These are phyloP conservation scores for Stomatorhinus ivindoensis DNA, from an alignment of 2,113 vertebrate genomes.

Conservation along the genomic window DNA sequence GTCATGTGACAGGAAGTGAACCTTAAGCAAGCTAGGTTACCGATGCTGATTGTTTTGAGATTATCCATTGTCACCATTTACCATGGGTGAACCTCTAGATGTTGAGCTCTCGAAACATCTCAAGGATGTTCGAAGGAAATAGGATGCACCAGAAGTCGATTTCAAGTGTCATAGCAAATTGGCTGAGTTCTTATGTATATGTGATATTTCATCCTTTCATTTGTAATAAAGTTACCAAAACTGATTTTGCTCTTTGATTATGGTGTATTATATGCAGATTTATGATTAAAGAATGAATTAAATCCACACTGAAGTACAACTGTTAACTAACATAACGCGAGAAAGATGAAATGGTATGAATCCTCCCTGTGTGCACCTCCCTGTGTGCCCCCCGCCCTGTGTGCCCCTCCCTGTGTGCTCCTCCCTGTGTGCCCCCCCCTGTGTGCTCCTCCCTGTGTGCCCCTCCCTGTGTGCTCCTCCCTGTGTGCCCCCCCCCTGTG, in stretches of 20 bases:
- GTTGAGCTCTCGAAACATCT: neutral
- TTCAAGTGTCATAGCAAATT: neutral
- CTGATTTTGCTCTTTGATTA: neutral
- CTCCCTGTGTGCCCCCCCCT: no score
- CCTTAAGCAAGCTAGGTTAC: neutral
- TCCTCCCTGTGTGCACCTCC: neutral
- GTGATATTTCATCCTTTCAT: neutral
- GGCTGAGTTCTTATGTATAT: neutral
- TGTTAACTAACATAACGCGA: neutral
- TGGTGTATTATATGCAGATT: neutral
- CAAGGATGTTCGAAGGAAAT: neutral
- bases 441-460: no score
- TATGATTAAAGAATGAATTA: neutral
- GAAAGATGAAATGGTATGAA: neutral
- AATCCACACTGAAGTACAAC: neutral
- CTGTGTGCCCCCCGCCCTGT: no score
- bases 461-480: no score
- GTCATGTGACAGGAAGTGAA: slow-evolving; percentile 16
- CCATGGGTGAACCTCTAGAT: neutral
- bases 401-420: no score
- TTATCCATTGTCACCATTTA: neutral
- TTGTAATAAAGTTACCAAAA: neutral
- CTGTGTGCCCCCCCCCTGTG: no score
- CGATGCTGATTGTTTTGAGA: neutral
- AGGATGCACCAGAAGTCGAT: neutral